Evolutionary conservation across 2,797 vertebrate species (phyloP), one percentile per base, ranked within the genome.

Genomic region (Eleutherodactylus coqui): DNA sequence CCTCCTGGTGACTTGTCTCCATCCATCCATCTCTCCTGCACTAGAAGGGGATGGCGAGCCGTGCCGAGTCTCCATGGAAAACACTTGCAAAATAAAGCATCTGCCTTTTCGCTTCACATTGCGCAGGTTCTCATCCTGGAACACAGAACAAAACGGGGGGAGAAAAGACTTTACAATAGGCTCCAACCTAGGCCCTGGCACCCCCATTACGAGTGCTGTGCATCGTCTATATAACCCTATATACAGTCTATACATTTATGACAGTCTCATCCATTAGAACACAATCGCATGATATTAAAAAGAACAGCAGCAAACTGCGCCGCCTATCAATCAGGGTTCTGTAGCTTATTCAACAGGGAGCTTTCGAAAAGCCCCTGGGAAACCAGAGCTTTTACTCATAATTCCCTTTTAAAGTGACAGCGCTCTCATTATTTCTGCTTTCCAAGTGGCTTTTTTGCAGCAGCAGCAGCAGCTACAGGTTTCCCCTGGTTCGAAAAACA

Each of bases 21-120:
- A 88, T 84, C 89, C 86, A 87, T 86, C 90, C 69, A 73, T 73
- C 24, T 73, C 70, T 88, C 89, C 90, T 90, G 79, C 89, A 24
- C 89, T 86, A 88, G 87, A 88, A 90, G 88, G 90, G 89, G 75
- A 86, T 91, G 21, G 3, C 7, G 87, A 88, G 86, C 90, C 86
- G 88, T 91, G 89, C 90, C 89, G 90, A 89, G 91, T 93, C 91
- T 92, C 93, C 95, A 94, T 93, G 92, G 92, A 89, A 90, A 90
- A 91, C 73, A 90, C 89, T 80, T 8, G 43, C 43, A 41, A 64
- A 41, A 75, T 51, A 64, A 62, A 75, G 75, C 55, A 79, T 79
- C 64, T 75, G 53, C 75, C 7, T 27, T 43, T 73, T 62, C 47
- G 27, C 27, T 38, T 70, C 73, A 77, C 60, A 76, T 41, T 55